Conservation (phyloP, 2,888 invertebrate genomes). For the Thera obeliscata region DNA sequence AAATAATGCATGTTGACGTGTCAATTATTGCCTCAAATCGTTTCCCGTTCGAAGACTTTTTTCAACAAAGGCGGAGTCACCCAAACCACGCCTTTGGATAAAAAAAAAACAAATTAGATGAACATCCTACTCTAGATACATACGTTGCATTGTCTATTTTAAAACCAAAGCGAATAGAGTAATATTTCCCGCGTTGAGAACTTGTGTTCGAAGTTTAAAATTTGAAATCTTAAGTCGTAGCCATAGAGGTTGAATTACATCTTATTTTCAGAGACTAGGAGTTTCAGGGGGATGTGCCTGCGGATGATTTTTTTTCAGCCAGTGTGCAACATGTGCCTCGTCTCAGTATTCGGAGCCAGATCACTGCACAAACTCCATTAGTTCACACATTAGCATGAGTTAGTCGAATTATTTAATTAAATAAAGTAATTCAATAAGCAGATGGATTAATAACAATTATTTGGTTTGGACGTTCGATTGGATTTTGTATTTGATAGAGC, state of each 20-base stretch:
- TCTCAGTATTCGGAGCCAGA: constrained; percentile 73
- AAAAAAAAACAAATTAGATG: constrained; percentile 56
- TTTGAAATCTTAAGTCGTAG: constrained; percentile 46
- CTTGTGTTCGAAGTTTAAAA: constrained; percentile 27
- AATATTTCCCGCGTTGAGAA: constrained; percentile 41
- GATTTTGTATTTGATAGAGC: constrained; percentile 43
- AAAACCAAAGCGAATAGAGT: constrained; percentile 44
- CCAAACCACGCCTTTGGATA: constrained; percentile 67
- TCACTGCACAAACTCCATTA: constrained; percentile 78
- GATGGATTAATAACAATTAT: constrained; percentile 80
- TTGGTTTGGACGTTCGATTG: constrained; percentile 61
- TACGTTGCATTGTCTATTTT: constrained; percentile 41
- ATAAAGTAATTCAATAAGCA: constrained; percentile 82
- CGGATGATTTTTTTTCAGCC: constrained; percentile 62
- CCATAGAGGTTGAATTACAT: constrained; percentile 52
- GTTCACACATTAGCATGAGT: constrained; percentile 82
- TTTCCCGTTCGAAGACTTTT: constrained; percentile 64
- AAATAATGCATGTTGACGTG: constrained; percentile 79
- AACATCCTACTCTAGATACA: constrained; percentile 54
- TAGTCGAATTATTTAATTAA: constrained; percentile 83
- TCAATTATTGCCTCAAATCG: constrained; percentile 77
- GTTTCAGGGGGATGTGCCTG: constrained; percentile 53
- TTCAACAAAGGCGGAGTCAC: constrained; percentile 57
- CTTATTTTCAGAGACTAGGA: constrained; percentile 51
- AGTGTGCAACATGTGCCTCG: constrained; percentile 65